Conservation (phyloP, 2,113 vertebrate species). For the Microcebus ravelobensis region DNA sequence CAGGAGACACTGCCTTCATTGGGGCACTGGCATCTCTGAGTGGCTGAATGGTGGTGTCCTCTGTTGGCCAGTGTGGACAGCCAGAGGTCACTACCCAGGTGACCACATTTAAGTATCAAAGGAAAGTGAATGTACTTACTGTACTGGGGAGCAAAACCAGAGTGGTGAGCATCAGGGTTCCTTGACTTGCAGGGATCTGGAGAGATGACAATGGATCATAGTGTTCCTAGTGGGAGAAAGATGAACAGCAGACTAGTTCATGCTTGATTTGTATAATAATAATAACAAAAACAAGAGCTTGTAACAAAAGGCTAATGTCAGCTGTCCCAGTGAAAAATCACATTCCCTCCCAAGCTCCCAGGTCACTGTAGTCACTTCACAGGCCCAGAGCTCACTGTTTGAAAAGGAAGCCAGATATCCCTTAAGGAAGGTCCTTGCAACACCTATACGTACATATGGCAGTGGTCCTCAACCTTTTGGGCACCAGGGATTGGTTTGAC, state of each 20-base stretch:
- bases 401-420: background rate
- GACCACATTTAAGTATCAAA: background rate
- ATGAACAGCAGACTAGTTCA: background rate
- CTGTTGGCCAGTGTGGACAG: background rate
- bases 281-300: background rate
- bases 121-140: background rate
- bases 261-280: background rate
- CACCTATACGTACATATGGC: background rate
- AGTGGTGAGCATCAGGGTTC: background rate
- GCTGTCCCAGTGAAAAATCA: background rate
- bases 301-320: background rate
- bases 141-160: background rate
- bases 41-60: too few relatives aligned
- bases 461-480: too few relatives aligned
- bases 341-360: background rate
- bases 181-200: background rate
- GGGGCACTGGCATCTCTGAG: background rate
- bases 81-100: background rate
- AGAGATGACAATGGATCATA: background rate
- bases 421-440: background rate
- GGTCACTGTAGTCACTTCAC: background rate
- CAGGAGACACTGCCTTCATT: background rate
- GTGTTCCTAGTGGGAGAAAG: background rate
- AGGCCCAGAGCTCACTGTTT: background rate
- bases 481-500: too few relatives aligned